phyloP scores from a whole-genome alignment of 2,797 vertebrate species.

The Danio aesculapii region DNA sequence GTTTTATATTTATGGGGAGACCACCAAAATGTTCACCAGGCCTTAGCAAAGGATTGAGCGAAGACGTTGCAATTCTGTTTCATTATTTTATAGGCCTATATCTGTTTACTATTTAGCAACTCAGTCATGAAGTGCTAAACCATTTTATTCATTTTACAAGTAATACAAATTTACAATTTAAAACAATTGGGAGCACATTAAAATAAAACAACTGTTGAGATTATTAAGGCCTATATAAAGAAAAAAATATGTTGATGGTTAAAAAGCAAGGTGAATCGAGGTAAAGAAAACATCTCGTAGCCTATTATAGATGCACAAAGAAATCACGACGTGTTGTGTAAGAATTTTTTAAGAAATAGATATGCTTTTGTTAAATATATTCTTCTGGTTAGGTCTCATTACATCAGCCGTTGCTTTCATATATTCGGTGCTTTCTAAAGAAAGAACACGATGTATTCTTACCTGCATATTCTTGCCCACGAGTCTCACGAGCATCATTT shows the following conservation, averaged over 20 bases:
- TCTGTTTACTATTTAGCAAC: too few relatives aligned
- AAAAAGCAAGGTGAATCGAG: neutral
- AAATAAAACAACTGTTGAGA: too few relatives aligned
- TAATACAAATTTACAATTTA: too few relatives aligned
- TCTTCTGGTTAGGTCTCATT: neutral
- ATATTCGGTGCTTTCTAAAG: neutral
- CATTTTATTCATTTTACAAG: too few relatives aligned
- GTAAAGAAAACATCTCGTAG: neutral
- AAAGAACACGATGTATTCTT: constrained; percentile 15
- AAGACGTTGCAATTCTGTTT: too few relatives aligned
- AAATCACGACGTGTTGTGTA: neutral
- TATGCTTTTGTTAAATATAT: neutral
- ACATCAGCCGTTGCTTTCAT: neutral
- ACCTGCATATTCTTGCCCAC: constrained; percentile 9
- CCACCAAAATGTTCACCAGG: constrained; percentile 1
- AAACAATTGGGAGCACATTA: too few relatives aligned
- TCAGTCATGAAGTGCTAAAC: too few relatives aligned
- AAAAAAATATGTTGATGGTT: neutral
- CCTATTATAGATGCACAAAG: neutral
- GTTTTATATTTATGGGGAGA: constrained; percentile 27
- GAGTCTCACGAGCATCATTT: constrained; percentile 29
- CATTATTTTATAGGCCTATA: too few relatives aligned
- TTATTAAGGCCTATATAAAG: neutral
- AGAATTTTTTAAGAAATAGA: neutral
- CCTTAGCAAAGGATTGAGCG: neutral